Evolutionary conservation across 2,113 vertebrate species (phyloP).

Genomic region (Rhinoptilus africanus): DNA sequence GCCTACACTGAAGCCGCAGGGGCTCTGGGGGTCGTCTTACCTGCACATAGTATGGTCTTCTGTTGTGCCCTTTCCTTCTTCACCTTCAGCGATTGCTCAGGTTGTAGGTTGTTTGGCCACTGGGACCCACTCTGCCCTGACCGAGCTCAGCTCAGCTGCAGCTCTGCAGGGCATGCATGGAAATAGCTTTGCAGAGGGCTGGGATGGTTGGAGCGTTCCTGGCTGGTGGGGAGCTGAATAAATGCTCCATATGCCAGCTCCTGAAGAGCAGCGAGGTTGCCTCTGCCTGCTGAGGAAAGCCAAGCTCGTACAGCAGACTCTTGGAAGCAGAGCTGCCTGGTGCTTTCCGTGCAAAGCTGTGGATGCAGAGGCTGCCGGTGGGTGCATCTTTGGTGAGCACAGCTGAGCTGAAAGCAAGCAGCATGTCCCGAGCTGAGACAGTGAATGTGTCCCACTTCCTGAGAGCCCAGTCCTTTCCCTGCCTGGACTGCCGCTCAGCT

Average conservation of each 20-base stretch:
- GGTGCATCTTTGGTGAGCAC: background rate
- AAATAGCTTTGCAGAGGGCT: background rate
- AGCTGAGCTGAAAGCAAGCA: background rate
- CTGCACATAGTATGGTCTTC: background rate
- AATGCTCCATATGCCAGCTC: fast-evolving
- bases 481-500: background rate
- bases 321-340: background rate
- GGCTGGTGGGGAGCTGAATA: background rate
- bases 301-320: background rate
- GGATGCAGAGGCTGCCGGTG: background rate
- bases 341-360: background rate
- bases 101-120: background rate
- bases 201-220: background rate
- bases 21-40: background rate
- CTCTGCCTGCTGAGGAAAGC: background rate
- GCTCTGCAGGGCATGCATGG: background rate
- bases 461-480: background rate
- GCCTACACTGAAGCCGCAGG: background rate
- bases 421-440: background rate
- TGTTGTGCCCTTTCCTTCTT: background rate
- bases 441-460: background rate
- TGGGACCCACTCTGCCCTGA: background rate
- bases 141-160: background rate
- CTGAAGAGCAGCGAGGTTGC: background rate
- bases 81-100: background rate